A percentile compares a stretch with the other conserved stretches of the same genome.
phyloP scores from a whole-genome alignment of 2,888 invertebrate species.

The Tuta absoluta region DNA sequence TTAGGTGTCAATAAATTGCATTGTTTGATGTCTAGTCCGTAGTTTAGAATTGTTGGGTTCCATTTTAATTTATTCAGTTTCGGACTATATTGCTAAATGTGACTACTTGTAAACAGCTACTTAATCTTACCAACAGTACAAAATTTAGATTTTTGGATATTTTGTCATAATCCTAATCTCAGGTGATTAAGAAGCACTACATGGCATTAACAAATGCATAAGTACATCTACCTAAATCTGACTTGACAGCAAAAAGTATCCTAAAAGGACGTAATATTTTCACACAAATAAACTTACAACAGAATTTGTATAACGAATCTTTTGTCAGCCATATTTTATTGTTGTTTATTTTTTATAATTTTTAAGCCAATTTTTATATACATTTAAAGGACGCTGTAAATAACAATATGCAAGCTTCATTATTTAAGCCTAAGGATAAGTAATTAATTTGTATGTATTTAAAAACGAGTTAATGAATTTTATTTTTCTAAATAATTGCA shows the following conservation, averaged over 20 bases:
- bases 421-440: slow-evolving; percentile 2
- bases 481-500: neutral
- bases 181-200: neutral
- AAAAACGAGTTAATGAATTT: neutral
- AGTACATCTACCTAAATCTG: neutral
- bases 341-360: slow-evolving; percentile 4
- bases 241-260: neutral
- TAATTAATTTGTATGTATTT: slow-evolving; percentile 1
- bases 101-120: neutral
- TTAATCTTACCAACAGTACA: neutral
- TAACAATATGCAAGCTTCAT: slow-evolving; percentile 16
- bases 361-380: neutral
- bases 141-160: neutral
- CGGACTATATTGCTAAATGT: neutral
- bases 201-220: neutral
- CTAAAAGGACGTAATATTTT: neutral
- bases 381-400: slow-evolving; percentile 7
- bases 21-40: slow-evolving; percentile 48
- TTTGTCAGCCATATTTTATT: slow-evolving; percentile 12
- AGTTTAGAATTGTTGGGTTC: slow-evolving; percentile 24
- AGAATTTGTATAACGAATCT: slow-evolving; percentile 9
- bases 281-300: neutral
- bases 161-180: no score
- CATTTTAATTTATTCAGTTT: neutral
- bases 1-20: slow-evolving; percentile 31